phyloP scores from a whole-genome alignment of 2,797 vertebrate genomes.

The Silurus aristotelis region DNA sequence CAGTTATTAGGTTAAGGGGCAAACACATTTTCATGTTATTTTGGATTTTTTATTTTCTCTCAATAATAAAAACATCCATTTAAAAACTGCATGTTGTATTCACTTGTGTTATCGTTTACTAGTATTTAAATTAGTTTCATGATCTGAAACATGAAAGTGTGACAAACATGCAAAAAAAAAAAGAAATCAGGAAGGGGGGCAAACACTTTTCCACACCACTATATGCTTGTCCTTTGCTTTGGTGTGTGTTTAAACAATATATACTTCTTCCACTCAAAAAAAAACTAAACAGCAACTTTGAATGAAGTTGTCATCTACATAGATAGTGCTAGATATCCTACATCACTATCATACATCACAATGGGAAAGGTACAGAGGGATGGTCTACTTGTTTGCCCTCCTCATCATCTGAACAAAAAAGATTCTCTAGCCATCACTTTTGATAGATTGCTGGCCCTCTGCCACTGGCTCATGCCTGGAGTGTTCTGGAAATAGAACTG shows the following conservation, averaged over 20 bases:
- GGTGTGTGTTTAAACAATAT: conserved; percentile 40
- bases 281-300: neutral
- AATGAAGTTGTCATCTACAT: conserved; percentile 33
- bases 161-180: too few relatives aligned
- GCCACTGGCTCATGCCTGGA: conserved; percentile 46
- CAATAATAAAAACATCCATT: too few relatives aligned
- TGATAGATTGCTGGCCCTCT: conserved; percentile 48
- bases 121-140: too few relatives aligned
- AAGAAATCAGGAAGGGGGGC: too few relatives aligned
- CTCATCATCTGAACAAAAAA: conserved; percentile 43
- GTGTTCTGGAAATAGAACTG: conserved; percentile 45
- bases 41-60: too few relatives aligned
- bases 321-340: neutral
- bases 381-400: conserved; percentile 37
- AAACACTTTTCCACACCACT: too few relatives aligned
- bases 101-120: too few relatives aligned
- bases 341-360: conserved; percentile 18
- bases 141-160: too few relatives aligned
- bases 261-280: conserved; percentile 11
- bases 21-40: too few relatives aligned
- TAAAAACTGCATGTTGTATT: too few relatives aligned
- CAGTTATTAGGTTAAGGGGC: too few relatives aligned
- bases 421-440: neutral
- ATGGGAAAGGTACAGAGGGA: conserved; percentile 24
- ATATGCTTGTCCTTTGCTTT: conserved; percentile 40